A percentile compares a stretch with the other conserved stretches of the same genome.
These are phyloP conservation scores for Pipa parva DNA, from an alignment of 2,113 vertebrate species.

Conservation along the genomic window DNA sequence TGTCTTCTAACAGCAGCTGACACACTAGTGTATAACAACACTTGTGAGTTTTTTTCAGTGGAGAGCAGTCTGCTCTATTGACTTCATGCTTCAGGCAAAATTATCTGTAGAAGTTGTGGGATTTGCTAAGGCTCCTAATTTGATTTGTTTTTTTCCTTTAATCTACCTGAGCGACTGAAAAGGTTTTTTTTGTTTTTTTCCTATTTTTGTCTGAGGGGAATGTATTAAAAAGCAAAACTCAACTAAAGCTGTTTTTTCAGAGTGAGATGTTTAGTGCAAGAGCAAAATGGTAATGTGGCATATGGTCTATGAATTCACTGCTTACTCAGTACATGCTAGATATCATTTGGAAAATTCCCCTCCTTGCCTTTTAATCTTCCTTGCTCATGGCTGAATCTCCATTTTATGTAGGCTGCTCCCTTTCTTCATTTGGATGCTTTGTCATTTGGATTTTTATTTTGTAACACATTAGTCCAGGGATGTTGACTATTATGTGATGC, in stretches of 20 bases:
- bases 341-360: neutral
- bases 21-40: slow-evolving; percentile 42
- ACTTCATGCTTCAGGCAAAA: slow-evolving; percentile 26
- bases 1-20: slow-evolving; percentile 50
- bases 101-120: slow-evolving; percentile 36
- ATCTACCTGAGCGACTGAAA: slow-evolving; percentile 30
- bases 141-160: slow-evolving; percentile 39
- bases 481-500: too few species aligned
- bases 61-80: slow-evolving; percentile 35
- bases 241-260: neutral
- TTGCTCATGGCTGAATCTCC: neutral
- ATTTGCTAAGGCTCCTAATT: slow-evolving; percentile 15
- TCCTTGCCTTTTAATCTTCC: neutral
- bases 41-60: slow-evolving; percentile 43
- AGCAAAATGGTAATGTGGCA: slow-evolving; percentile 10
- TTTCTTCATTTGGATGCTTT: neutral
- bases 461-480: too few species aligned
- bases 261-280: slow-evolving; percentile 4
- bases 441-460: slow-evolving; percentile 2
- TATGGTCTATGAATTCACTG: neutral
- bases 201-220: slow-evolving; percentile 13
- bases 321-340: neutral
- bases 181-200: slow-evolving; percentile 27
- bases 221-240: slow-evolving; percentile 13
- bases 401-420: neutral